Conservation (phyloP, 2,888 invertebrate genomes). For the Eurois occulta region DNA sequence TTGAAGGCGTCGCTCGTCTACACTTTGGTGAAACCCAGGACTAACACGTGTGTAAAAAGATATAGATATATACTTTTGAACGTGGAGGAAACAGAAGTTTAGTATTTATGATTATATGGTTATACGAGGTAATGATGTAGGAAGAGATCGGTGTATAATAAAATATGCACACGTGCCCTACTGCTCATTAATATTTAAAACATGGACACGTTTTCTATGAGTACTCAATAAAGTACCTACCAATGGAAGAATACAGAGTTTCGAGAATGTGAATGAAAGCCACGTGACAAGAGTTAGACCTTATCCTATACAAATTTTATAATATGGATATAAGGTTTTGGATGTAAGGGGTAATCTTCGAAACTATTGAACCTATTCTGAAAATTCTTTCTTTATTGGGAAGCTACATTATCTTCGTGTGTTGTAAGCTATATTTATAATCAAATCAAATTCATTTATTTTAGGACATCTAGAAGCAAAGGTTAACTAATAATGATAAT, state of each 20-base stretch:
- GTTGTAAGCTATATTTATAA: too few relatives aligned
- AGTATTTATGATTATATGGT: not conserved
- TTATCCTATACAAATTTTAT: too few relatives aligned
- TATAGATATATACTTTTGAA: not conserved
- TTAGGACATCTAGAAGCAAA: too few relatives aligned
- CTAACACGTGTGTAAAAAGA: not conserved
- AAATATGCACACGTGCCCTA: not conserved
- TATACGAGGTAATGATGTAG: not conserved
- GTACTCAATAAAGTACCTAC: too few relatives aligned
- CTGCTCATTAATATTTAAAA: constrained; percentile 1
- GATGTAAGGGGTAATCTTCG: too few relatives aligned
- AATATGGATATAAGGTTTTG: too few relatives aligned
- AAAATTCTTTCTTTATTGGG: too few relatives aligned
- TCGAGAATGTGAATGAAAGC: not conserved
- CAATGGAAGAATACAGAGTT: not conserved
- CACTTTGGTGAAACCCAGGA: not conserved
- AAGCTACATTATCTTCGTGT: too few relatives aligned
- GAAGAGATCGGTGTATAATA: not conserved
- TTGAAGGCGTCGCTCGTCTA: too few relatives aligned
- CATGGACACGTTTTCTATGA: not conserved
- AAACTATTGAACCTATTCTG: too few relatives aligned
- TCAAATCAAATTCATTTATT: too few relatives aligned
- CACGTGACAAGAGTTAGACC: not conserved
- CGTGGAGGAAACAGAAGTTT: not conserved
- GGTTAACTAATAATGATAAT: too few relatives aligned